Evolutionary conservation across 2,797 vertebrate genomes (phyloP).

Genomic region (Cynodonichthys magdalenae): DNA sequence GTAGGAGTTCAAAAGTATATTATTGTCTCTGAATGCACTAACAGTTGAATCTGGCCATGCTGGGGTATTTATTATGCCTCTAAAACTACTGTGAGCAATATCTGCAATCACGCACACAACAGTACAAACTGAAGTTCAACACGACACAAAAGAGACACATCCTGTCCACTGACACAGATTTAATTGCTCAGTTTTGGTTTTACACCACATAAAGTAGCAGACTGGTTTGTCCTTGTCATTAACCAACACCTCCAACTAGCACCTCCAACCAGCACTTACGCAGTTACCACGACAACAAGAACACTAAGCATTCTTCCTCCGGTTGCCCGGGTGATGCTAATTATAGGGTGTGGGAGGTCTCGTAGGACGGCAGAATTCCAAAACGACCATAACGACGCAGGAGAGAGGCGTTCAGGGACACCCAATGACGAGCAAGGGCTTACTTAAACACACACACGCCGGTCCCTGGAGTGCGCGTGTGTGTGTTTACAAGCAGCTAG

Average conservation of each 20-base stretch:
- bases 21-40: not conserved
- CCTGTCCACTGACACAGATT: conserved; percentile 1
- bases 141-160: not conserved
- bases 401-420: conserved; percentile 67
- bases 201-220: conserved; percentile 36
- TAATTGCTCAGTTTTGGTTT: conserved; percentile 22
- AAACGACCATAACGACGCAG: conserved; percentile 65
- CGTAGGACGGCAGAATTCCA: conserved; percentile 68
- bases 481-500: conserved; percentile 64
- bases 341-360: conserved; percentile 79
- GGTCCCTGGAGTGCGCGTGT: conserved; percentile 58
- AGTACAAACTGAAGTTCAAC: conserved; percentile 12
- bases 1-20: conserved; percentile 4
- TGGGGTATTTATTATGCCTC: conserved; percentile 11
- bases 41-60: conserved; percentile 14
- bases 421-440: conserved; percentile 74
- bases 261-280: conserved; percentile 63
- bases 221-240: conserved; percentile 64
- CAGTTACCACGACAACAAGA: conserved; percentile 68
- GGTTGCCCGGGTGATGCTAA: conserved; percentile 76
- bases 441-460: conserved; percentile 67
- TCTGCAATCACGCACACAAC: conserved; percentile 15
- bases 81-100: conserved; percentile 18
- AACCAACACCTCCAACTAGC: conserved; percentile 67
- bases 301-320: conserved; percentile 76